Conservation (phyloP, 2,113 vertebrate species). For the Prolemur simus region DNA sequence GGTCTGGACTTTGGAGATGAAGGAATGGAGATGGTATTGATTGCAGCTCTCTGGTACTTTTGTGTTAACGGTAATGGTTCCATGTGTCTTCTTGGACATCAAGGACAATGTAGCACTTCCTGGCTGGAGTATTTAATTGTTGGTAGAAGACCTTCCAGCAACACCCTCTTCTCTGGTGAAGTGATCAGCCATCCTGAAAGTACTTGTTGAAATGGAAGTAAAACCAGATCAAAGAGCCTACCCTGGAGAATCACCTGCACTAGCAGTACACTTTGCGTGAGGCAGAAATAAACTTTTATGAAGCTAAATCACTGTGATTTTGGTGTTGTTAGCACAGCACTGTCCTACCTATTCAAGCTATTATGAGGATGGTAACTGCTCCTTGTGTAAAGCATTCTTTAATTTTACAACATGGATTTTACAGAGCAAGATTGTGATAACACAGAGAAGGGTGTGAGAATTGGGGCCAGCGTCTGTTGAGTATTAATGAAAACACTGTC, state of each 20-base stretch:
- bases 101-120: not conserved
- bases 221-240: not conserved
- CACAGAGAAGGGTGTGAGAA: not conserved
- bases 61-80: not conserved
- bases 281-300: not conserved
- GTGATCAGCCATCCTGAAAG: not conserved
- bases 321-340: not conserved
- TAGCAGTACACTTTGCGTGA: not conserved
- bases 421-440: not conserved
- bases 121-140: not conserved
- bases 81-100: not conserved
- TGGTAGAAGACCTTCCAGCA: not conserved
- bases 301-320: not conserved
- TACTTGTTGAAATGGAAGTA: conserved; percentile 32
- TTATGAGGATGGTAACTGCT: not conserved
- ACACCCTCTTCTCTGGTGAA: not conserved
- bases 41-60: not conserved
- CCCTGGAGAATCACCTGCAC: not conserved
- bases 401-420: conserved; percentile 9
- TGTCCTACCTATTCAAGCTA: not conserved
- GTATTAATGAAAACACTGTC: not conserved
- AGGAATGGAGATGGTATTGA: not conserved
- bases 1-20: not conserved
- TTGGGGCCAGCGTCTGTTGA: not conserved
- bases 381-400: conserved; percentile 41